A percentile compares a stretch with the other conserved stretches of the same genome.
Conservation (phyloP, 2,888 invertebrate species). For the Marasmarcha lunaedactyla region DNA sequence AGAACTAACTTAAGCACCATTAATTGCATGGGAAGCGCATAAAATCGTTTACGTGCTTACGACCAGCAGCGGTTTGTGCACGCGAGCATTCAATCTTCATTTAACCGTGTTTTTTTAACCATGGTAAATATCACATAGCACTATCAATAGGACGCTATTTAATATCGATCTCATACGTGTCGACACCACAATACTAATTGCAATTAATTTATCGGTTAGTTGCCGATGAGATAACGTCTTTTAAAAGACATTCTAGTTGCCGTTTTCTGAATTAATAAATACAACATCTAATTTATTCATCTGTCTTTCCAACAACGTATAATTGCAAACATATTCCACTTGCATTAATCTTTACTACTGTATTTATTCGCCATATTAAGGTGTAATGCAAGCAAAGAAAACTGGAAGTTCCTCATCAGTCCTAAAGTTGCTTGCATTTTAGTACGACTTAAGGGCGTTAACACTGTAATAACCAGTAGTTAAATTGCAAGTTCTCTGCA, state of each 20-base stretch:
- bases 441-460: slow-evolving; percentile 21
- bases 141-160: not conserved
- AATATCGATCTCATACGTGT: slow-evolving; percentile 21
- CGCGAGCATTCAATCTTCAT: slow-evolving; percentile 23
- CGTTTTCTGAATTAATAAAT: no score
- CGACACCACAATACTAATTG: not conserved
- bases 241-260: no score
- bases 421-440: no score
- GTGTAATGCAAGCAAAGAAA: no score
- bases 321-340: no score
- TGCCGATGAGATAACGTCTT: no score
- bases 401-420: no score
- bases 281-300: no score
- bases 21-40: slow-evolving; percentile 39
- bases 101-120: slow-evolving; percentile 18
- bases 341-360: no score
- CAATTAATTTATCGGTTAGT: no score
- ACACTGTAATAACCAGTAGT: slow-evolving; percentile 39
- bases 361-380: no score
- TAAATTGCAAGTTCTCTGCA: slow-evolving; percentile 25
- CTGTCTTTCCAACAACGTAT: no score
- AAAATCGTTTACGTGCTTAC: slow-evolving; percentile 25
- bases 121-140: not conserved
- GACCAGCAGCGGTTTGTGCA: slow-evolving; percentile 26
- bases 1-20: slow-evolving; percentile 31